Evolutionary conservation across 92 coral and sea anemone genomes (phyloP).

Genomic region (Epizoanthus scotinus): DNA sequence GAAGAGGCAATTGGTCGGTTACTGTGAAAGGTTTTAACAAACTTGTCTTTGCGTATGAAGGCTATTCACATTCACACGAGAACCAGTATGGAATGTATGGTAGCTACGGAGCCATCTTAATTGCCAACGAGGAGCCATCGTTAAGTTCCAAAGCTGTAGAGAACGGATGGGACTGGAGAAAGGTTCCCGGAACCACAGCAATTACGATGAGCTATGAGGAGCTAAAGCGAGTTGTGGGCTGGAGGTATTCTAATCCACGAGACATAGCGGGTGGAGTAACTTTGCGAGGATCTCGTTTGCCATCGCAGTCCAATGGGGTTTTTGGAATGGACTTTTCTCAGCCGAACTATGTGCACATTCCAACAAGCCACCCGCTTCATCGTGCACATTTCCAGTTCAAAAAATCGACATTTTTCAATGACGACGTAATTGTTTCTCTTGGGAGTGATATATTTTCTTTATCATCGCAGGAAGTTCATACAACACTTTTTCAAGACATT

Average conservation of each 20-base stretch:
- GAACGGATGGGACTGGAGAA: conserved; percentile 49
- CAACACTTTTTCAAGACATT: conserved; percentile 27
- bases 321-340: conserved; percentile 47
- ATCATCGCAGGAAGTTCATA: background rate
- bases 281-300: background rate
- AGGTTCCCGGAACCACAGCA: conserved; percentile 51
- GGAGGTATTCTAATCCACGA: conserved; percentile 35
- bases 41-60: conserved; percentile 39
- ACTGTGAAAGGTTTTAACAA: conserved; percentile 52
- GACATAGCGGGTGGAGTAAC: conserved; percentile 53
- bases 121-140: conserved; percentile 40
- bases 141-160: conserved; percentile 41
- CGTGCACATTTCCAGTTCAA: conserved; percentile 38
- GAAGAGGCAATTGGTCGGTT: conserved; percentile 49
- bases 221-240: conserved; percentile 21
- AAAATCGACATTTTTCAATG: conserved; percentile 51
- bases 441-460: conserved; percentile 39
- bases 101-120: conserved; percentile 45
- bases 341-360: conserved; percentile 17
- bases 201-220: conserved; percentile 10
- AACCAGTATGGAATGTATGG: conserved; percentile 47
- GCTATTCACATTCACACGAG: conserved; percentile 15
- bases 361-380: conserved; percentile 20
- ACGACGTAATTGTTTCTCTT: conserved; percentile 36
- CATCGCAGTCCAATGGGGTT: conserved; percentile 44